Evolutionary conservation across 2,888 invertebrate species (phyloP).

Genomic region (Pristionchus japonicus): DNA sequence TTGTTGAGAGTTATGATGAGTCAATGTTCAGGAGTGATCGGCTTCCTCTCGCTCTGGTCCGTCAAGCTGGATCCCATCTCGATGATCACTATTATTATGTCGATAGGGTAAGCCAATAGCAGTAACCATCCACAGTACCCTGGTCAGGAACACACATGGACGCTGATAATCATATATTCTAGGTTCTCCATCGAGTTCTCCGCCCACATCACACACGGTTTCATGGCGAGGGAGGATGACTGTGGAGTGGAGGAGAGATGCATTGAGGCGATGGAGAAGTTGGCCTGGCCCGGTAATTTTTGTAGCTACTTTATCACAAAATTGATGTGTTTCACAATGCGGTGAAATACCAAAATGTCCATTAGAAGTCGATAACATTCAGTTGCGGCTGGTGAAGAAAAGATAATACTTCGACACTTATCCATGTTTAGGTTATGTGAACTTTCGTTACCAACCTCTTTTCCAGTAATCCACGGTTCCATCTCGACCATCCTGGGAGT

Average conservation of each 20-base stretch:
- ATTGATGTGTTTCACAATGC: neutral
- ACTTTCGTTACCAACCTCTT: too few relatives aligned
- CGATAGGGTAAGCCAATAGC: constrained; percentile 82
- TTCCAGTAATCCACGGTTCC: constrained; percentile 86
- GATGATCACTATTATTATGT: constrained; percentile 97
- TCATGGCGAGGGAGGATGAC: constrained; percentile 81
- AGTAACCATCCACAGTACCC: constrained; percentile 93
- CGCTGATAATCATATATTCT: too few relatives aligned
- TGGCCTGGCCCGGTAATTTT: constrained; percentile 73
- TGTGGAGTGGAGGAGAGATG: constrained; percentile 82
- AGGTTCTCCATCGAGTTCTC: constrained; percentile 86
- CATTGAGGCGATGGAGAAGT: constrained; percentile 72
- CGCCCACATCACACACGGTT: constrained; percentile 94
- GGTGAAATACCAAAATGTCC: too few relatives aligned
- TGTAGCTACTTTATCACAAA: neutral
- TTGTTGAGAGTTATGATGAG: neutral
- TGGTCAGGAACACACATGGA: constrained; percentile 82
- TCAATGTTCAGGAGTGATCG: constrained; percentile 85
- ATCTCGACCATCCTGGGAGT: constrained; percentile 92
- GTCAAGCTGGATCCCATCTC: constrained; percentile 88
- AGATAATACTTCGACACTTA: neutral
- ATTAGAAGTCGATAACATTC: too few relatives aligned
- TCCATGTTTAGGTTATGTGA: too few relatives aligned
- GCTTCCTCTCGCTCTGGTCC: constrained; percentile 95
- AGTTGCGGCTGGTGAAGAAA: too few relatives aligned